Base-by-base conservation (phyloP, 2,888 invertebrate genomes). In the Tricholauxania praeusta region DNA sequence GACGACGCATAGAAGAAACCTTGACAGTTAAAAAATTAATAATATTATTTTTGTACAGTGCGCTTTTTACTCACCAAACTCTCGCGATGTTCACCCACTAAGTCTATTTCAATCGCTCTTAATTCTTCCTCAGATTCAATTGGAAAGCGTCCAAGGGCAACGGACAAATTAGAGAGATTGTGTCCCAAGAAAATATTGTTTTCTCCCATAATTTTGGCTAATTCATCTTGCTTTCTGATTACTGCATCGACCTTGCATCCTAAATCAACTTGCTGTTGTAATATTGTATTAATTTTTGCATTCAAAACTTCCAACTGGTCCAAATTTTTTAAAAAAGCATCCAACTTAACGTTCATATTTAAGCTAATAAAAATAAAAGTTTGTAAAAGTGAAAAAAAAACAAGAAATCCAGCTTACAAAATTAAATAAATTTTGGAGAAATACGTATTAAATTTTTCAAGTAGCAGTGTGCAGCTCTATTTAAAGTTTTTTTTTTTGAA, bases 181-280 rank as follows among this genome's bases (percentile, higher is more conserved):
- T 51, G 49, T 15, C n/a, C 48, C 65, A 65, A 51, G 49, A 65
- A 65, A 65, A 65, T 65, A 28, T 65, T 65, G 51, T 65, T 49
- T 51, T 65, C 65, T 22, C 65, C 65, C 65, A 65, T 49, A 49
- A 51, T 65, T 65, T 65, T 65, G 65, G 12, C 65, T n/a, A 65
- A 49, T 65, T 65, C 65, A 12, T 65, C 65, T 51, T 65, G 51
- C 51, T 49, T 65, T 65, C 51, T 65, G 51, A 63, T 32, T 12
- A 17, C 17, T 15, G 17, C 22, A 15, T 39, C 60, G 10, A 60
- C 7, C 32, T 60, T 60, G 10, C 8, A 10, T 17, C 22, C 60
- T 19, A 53, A 19, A 8, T 53, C 17, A 15, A 53, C 53, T 19
- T 53, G 53, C 53, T 53, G 53, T 15, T n/a, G 12, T n/a, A 53